Conservation (phyloP, 64 coral and sea anemone genomes). For the Porites lutea region DNA sequence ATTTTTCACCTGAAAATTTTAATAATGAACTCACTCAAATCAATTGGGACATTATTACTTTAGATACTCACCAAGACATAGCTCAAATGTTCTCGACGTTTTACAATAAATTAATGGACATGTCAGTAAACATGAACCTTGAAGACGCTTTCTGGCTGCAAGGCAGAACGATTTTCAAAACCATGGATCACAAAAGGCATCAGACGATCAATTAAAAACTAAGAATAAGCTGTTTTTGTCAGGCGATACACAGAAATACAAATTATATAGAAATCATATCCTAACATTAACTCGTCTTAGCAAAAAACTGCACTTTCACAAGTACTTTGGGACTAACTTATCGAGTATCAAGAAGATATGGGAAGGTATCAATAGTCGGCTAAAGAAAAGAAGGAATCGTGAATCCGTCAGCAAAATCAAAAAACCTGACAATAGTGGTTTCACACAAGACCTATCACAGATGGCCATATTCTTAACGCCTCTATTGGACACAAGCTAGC, state of each 20-base stretch:
- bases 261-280: constrained; percentile 35
- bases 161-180: constrained; percentile 14
- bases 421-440: constrained; percentile 11
- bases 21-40: constrained; percentile 5
- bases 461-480: neutral
- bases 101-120: constrained; percentile 32
- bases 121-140: constrained; percentile 37
- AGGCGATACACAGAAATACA: constrained; percentile 39
- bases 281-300: constrained; percentile 5
- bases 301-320: constrained; percentile 22
- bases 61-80: neutral
- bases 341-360: neutral
- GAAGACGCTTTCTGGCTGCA: constrained; percentile 2
- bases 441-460: constrained; percentile 7
- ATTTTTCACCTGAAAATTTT: constrained; percentile 4
- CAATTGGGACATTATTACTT: constrained; percentile 1
- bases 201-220: constrained; percentile 29
- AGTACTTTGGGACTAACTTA: too few relatives aligned
- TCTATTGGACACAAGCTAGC: too few relatives aligned
- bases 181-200: constrained; percentile 51
- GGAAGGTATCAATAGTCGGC: neutral
- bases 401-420: constrained; percentile 19
- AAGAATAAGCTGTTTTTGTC: constrained; percentile 29
- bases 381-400: constrained; percentile 24
- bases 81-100: constrained; percentile 31